Base-by-base conservation (phyloP, 2,888 invertebrate genomes). In the Aleiodes leptofemur region DNA sequence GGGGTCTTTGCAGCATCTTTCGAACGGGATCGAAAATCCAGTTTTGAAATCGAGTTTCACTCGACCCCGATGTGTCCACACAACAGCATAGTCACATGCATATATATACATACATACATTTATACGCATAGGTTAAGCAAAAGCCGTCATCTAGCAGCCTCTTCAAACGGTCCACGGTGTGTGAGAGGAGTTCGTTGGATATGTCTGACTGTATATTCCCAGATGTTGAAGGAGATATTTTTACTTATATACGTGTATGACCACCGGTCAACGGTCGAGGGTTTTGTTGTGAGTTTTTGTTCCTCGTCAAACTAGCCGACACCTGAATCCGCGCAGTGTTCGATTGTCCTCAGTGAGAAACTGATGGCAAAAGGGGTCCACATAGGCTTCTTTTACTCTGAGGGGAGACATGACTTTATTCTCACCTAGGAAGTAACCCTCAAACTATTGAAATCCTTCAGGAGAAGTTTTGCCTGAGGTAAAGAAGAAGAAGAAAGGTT, bases 21-120 rank as follows among this genome's bases (percentile, higher is more conserved):
- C 76, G 80, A 85, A 84, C 81, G 83, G 84, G 85, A 82, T 84
- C 81, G 81, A 83, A 61, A 86, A 89, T 88, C 89, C 89, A 84
- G 89, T 89, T 89, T 88, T 82, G 81, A 82, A 86, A 88, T 88
- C 88, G 83, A 85, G 88, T 88, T 88, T 74, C 72, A 53, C 64
- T 61, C 66, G 66, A 68, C 66, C 71, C 66, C 50, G 57, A 75
- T 75, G 68, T 68, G 13, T 61, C 64, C 53, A 48, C 29, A 14
- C 34, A 51, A 16, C 53, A 53, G 53, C 16, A 55, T 64, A 66
- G 53, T 43, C 43, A 55, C 55, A 69, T 38, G 34, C 38, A 64
- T 53, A 23, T 2, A 23, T 23, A 64, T 53, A 23, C 23, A 23
- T 23, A 55, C 43, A 69, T 38, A 34, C 38, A 55, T 53, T 51